Conservation (phyloP, 2,888 invertebrate genomes). For the Teleogryllus oceanicus region DNA sequence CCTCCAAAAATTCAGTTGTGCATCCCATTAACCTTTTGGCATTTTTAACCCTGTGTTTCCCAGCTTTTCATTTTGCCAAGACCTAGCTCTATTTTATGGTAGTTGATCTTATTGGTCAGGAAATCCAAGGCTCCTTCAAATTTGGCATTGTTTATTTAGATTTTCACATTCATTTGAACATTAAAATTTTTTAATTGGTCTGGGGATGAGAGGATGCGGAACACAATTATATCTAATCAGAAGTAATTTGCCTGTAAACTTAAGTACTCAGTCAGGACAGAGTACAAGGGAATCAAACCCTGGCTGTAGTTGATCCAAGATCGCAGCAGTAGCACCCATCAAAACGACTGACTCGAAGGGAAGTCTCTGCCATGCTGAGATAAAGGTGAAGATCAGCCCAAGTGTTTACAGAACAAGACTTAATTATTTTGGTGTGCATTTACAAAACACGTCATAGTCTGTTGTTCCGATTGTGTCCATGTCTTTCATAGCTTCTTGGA, state of each 20-base stretch:
- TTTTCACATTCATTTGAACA: too few species aligned
- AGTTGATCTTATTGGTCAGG: too few species aligned
- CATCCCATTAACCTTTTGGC: not conserved
- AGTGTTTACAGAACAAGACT: constrained; percentile 25
- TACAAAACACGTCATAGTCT: constrained; percentile 29
- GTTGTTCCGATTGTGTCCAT: constrained; percentile 34
- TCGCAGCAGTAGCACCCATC: constrained; percentile 3
- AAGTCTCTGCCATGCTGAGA: not conserved
- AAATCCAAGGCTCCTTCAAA: too few species aligned
- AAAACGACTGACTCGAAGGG: not conserved
- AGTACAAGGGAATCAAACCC: constrained; percentile 25
- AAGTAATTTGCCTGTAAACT: not conserved
- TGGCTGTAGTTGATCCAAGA: constrained; percentile 24
- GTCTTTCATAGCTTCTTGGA: constrained; percentile 45
- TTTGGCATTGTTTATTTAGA: too few species aligned
- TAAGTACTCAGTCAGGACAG: constrained; percentile 8
- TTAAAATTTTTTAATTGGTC: not conserved
- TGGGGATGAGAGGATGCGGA: constrained; percentile 6
- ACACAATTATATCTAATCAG: not conserved
- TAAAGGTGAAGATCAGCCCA: not conserved
- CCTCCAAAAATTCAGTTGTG: not conserved
- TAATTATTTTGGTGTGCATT: constrained; percentile 32
- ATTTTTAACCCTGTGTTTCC: not conserved
- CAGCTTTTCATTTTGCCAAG: not conserved
- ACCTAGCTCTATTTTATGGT: not conserved